Conservation (phyloP, 2,797 vertebrate species). For the Psittacula derbiana region DNA sequence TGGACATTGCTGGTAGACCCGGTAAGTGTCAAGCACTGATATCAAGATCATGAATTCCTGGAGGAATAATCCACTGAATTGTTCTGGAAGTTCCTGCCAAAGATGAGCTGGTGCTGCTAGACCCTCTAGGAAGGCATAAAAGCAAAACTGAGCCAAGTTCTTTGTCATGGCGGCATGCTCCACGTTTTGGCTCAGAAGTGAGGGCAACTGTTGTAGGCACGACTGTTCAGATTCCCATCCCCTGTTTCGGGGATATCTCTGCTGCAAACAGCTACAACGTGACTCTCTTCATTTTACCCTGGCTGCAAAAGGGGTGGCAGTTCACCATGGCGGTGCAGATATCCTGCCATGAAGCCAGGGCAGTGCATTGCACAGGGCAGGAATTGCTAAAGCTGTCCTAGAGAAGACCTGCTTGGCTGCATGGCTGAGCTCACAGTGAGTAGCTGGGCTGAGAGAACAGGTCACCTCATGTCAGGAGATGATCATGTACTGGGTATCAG, state of each 20-base stretch:
- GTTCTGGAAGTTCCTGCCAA: not conserved
- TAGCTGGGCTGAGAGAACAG: not conserved
- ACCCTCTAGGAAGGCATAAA: not conserved
- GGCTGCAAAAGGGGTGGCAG: not conserved
- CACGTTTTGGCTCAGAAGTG: fast-evolving
- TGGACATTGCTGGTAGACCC: not conserved
- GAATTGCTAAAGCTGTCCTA: not conserved
- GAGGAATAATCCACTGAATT: not conserved
- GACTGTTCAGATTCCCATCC: fast-evolving
- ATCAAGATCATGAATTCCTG: not conserved
- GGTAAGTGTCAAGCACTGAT: not conserved
- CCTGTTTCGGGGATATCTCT: not conserved
- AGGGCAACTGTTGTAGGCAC: not conserved
- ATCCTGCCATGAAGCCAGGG: not conserved
- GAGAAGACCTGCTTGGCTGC: not conserved
- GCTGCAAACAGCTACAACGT: not conserved
- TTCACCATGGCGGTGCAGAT: not conserved
- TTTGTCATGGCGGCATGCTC: not conserved
- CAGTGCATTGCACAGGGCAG: not conserved
- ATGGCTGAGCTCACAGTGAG: not conserved
- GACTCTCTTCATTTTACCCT: not conserved
- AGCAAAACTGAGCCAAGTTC: not conserved
- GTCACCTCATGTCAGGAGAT: fast-evolving
- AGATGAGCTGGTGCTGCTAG: not conserved
- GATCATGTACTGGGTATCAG: not conserved